Evolutionary conservation across 1,140 invertebrate species (phyloP).

Genomic region (Drosophila bipectinata): DNA sequence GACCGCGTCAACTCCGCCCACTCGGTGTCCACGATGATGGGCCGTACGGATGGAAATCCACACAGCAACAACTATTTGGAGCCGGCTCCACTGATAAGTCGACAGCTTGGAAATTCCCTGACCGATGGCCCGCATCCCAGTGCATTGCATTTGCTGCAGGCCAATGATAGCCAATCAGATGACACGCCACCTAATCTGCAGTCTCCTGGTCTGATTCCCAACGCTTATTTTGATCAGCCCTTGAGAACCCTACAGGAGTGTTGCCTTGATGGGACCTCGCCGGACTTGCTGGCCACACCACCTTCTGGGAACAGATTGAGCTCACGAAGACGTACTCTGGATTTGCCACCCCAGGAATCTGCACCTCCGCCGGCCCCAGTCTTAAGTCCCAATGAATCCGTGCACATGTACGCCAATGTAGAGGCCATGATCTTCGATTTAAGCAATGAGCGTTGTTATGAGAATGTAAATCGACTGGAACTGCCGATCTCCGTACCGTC

Average conservation of each 20-base stretch:
- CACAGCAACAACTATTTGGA: conserved; percentile 77
- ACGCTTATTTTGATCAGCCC: conserved; percentile 73
- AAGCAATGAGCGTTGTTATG: conserved; percentile 67
- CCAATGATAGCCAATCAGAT: conserved; percentile 69
- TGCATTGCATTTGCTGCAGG: conserved; percentile 1
- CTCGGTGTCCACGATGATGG: conserved; percentile 55
- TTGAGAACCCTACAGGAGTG: conserved; percentile 61
- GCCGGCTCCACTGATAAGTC: conserved; percentile 56
- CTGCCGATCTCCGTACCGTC: conserved; percentile 46
- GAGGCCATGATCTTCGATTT: conserved; percentile 58
- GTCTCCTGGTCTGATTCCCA: conserved; percentile 57
- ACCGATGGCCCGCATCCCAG: conserved; percentile 15
- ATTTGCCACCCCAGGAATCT: conserved; percentile 83
- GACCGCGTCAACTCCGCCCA: conserved; percentile 59
- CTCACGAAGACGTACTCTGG: conserved; percentile 49
- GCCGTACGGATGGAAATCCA: conserved; percentile 49
- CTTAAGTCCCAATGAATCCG: conserved; percentile 39
- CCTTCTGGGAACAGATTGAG: conserved; percentile 28
- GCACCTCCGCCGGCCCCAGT: conserved; percentile 59
- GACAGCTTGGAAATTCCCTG: conserved; percentile 21
- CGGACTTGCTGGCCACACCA: conserved; percentile 27
- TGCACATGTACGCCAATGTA: conserved; percentile 76
- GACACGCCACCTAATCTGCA: conserved; percentile 85
- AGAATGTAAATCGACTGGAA: conserved; percentile 69
- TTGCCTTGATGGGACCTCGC: conserved; percentile 75